phyloP scores from a whole-genome alignment of 2,797 vertebrate species.

The Neosilurus hyrtlii region DNA sequence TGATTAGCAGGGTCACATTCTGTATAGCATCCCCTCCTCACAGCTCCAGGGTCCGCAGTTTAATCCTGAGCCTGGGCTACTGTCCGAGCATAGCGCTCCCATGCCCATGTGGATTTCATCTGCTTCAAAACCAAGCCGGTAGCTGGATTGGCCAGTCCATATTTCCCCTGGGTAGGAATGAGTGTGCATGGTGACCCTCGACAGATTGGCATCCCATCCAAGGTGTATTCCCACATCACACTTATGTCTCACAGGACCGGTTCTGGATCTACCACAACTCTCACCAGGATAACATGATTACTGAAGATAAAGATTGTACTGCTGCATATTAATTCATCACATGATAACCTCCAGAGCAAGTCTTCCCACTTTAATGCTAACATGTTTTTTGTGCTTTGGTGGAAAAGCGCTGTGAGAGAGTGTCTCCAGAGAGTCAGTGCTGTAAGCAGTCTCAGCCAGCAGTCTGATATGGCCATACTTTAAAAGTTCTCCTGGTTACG shows the following conservation, averaged over 20 bases:
- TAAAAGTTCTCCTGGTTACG: constrained; percentile 68
- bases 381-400: background rate
- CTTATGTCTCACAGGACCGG: background rate
- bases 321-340: background rate
- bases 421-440: constrained; percentile 59
- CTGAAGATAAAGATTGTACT: background rate
- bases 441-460: constrained; percentile 68
- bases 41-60: background rate
- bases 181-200: background rate
- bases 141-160: background rate
- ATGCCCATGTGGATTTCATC: background rate
- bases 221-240: background rate
- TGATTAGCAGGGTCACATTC: background rate
- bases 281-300: background rate
- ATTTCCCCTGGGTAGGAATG: background rate
- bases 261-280: background rate
- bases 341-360: background rate
- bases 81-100: background rate
- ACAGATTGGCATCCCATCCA: background rate
- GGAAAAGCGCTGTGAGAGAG: background rate
- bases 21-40: background rate
- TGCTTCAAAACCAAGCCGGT: background rate
- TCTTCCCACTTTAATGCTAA: background rate
- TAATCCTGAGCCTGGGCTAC: background rate
- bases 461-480: constrained; percentile 63